Base-by-base conservation (phyloP, 2,797 vertebrate genomes). In the Coluber constrictor region DNA sequence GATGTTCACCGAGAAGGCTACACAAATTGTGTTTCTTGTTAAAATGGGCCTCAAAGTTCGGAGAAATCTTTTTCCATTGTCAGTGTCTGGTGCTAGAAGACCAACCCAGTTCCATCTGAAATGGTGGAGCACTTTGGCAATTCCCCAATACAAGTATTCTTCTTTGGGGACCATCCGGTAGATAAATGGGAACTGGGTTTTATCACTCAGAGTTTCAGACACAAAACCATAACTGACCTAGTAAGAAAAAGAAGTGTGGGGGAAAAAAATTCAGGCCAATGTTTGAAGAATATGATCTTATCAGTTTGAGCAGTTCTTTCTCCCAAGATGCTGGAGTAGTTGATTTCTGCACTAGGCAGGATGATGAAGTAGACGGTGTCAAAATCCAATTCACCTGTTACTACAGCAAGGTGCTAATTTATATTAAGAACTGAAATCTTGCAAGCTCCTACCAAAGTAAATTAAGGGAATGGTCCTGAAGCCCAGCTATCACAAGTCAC, bases 351-450 rank as follows among this genome's bases (percentile, higher is more conserved):
- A 27, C 15, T 70, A 27, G 16, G 10, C 11, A 51, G 23, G 12
- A 13, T 27, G 83, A 51, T 47, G 83, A 5, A 47, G 20, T 11
- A 51, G 18, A 86, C 1, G 4, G 3, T 86, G 1, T 27, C 79
- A 86, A 86, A 1, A 11, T 23, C 79, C 47, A 23, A 23, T 66
- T 9, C 23, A 63, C 61, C 61, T 63, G 27, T 63, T 29, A 63
- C 23, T 60, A 60, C 59, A 18, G 4, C 94, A 96, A 94, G 94
- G 95, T 95, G 97, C 95, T 96, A 91, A 95, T 97, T 95, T 95
- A 95, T 96, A 95, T 95, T 96, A 95, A 92, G 88, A 96, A 96
- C 96, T 96, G 96, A 95, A 94, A 94, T 96, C 94, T 94, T 97
- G 94, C 95, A 96, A 95, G 7, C 60, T 60, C 59, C 59, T 25